Conservation (phyloP, 2,113 vertebrate species). For the Dryoscopus gambensis region DNA sequence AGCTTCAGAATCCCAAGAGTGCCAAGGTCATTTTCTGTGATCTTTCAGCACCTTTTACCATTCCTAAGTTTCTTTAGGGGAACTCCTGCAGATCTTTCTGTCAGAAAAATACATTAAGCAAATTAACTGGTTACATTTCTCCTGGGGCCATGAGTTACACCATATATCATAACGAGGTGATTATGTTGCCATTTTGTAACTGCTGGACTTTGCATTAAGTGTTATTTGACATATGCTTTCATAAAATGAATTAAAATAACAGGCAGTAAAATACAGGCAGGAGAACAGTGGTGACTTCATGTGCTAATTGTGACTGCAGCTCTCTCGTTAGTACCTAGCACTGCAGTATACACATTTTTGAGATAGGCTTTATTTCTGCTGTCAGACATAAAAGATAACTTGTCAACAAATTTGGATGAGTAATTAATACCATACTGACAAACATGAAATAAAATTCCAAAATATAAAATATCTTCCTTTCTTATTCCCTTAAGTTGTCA, state of each 20-base stretch:
- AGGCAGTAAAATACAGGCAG: slow-evolving; percentile 22
- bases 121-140: slow-evolving; percentile 25
- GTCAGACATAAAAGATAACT: neutral
- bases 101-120: neutral
- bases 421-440: neutral
- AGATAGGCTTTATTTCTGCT: neutral
- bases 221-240: slow-evolving; percentile 10
- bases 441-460: neutral
- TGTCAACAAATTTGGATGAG: neutral
- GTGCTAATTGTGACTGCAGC: neutral
- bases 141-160: neutral
- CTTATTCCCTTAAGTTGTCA: neutral
- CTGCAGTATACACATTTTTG: neutral
- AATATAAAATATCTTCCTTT: neutral
- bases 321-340: neutral
- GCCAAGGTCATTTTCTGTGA: neutral
- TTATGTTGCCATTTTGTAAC: slow-evolving; percentile 42
- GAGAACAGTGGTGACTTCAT: neutral
- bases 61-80: neutral
- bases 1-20: neutral
- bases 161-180: slow-evolving; percentile 21
- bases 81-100: neutral
- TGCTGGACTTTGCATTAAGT: slow-evolving; percentile 40
- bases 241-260: slow-evolving; percentile 51
- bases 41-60: neutral